These are phyloP conservation scores for Lacanobia oleracea DNA, from an alignment of 2,888 invertebrate species.

Conservation along the genomic window DNA sequence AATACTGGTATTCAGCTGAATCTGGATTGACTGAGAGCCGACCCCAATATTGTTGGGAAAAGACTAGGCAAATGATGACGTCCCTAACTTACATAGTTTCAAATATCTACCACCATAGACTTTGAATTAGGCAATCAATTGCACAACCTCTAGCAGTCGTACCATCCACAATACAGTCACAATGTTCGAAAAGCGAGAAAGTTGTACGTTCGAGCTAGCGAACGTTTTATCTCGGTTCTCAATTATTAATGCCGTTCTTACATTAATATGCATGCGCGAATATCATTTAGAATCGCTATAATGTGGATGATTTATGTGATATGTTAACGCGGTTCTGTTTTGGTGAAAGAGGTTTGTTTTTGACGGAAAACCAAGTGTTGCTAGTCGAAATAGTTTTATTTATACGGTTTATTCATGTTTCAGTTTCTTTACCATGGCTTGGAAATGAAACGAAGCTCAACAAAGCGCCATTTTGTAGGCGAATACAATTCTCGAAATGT, in stretches of 20 bases:
- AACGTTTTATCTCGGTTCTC: constrained; percentile 56
- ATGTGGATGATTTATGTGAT: constrained; percentile 48
- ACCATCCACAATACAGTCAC: constrained; percentile 1
- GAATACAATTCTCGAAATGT: too few species aligned
- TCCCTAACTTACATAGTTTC: too few species aligned
- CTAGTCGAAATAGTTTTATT: not conserved
- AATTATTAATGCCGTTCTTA: constrained; percentile 48
- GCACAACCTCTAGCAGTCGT: constrained; percentile 15
- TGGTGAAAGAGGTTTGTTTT: constrained; percentile 1
- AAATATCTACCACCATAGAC: too few species aligned
- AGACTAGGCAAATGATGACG: too few species aligned
- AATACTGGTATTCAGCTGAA: too few species aligned
- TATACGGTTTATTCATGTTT: not conserved
- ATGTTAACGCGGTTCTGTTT: constrained; percentile 32
- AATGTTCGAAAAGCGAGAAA: constrained; percentile 29
- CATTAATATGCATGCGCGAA: constrained; percentile 60
- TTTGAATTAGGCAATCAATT: constrained; percentile 19
- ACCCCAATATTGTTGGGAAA: too few species aligned
- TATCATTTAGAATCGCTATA: constrained; percentile 40
- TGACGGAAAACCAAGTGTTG: not conserved
- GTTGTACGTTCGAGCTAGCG: constrained; percentile 38
- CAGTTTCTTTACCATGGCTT: not conserved
- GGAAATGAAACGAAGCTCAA: not conserved
- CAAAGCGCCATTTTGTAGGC: too few species aligned
- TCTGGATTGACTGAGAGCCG: too few species aligned